These are phyloP conservation scores for Yponomeuta sedellus DNA, from an alignment of 2,888 invertebrate species.

Conservation along the genomic window DNA sequence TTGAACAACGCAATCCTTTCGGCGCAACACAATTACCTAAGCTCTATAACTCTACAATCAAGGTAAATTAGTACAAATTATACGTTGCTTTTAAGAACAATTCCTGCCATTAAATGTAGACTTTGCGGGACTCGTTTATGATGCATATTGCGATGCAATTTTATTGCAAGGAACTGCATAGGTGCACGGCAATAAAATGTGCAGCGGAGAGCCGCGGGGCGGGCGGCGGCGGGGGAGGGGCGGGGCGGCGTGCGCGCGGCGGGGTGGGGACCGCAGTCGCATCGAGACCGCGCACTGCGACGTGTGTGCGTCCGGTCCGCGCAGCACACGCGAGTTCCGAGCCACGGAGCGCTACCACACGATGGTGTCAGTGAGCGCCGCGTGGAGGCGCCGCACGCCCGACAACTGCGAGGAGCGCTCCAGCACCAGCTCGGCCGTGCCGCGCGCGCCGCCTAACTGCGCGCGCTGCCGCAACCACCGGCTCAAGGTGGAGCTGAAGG, in stretches of 20 bases:
- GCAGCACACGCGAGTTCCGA: conserved; percentile 35
- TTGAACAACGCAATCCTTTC: neutral
- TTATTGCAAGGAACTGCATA: conserved; percentile 29
- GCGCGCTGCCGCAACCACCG: conserved; percentile 95
- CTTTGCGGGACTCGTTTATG: conserved; percentile 11
- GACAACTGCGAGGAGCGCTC: conserved; percentile 69
- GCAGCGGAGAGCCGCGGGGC: conserved; percentile 43
- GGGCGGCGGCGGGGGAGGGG: conserved; percentile 34
- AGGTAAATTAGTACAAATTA: neutral
- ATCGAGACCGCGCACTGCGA: conserved; percentile 61
- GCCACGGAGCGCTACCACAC: conserved; percentile 11
- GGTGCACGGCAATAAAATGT: conserved; percentile 30
- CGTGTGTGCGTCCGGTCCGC: conserved; percentile 37
- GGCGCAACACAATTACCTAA: neutral
- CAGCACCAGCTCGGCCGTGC: conserved; percentile 76
- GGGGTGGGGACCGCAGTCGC: conserved; percentile 44
- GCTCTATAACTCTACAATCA: neutral
- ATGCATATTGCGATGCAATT: conserved; percentile 19
- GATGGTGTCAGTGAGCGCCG: conserved; percentile 67
- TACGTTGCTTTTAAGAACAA: neutral
- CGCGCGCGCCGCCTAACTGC: conserved; percentile 92
- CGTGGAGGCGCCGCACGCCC: conserved; percentile 68
- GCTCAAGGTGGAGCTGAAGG: conserved; percentile 91
- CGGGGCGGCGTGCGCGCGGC: conserved; percentile 29
- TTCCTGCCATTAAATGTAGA: conserved; percentile 4